Evolutionary conservation across 2,888 invertebrate genomes (phyloP).

Genomic region (Drosophila vallismaia): DNA sequence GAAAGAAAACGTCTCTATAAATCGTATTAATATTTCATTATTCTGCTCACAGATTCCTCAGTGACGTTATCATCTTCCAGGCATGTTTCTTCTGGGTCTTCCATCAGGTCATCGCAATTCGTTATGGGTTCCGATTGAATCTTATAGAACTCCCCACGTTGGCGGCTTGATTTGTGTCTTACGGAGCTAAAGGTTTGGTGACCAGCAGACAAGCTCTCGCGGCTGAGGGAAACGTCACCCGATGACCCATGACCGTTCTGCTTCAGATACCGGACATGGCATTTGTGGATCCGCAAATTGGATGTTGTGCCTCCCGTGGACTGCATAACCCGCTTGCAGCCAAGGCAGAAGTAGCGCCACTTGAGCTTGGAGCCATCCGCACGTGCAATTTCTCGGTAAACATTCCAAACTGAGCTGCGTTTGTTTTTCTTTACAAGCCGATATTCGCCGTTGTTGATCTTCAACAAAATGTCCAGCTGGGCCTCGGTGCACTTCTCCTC

Average conservation of each 20-base stretch:
- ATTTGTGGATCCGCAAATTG: slow-evolving; percentile 67
- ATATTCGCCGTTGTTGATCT: slow-evolving; percentile 62
- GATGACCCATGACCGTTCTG: slow-evolving; percentile 28
- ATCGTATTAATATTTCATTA: neutral
- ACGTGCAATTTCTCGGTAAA: slow-evolving; percentile 63
- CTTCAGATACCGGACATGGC: slow-evolving; percentile 62
- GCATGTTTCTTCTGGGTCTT: neutral
- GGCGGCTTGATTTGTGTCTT: neutral
- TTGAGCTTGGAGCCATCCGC: slow-evolving; percentile 60
- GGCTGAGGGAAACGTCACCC: neutral
- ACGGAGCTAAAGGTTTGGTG: neutral
- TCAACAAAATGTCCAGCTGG: slow-evolving; percentile 62
- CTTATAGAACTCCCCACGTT: neutral
- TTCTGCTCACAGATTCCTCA: neutral
- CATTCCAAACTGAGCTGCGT: slow-evolving; percentile 68
- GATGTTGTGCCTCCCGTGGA: slow-evolving; percentile 70
- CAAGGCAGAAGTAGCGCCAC: slow-evolving; percentile 64
- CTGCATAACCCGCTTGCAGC: slow-evolving; percentile 68
- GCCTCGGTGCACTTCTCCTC: slow-evolving; percentile 61
- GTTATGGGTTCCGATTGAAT: neutral
- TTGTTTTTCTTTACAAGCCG: slow-evolving; percentile 62
- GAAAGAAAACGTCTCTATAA: neutral
- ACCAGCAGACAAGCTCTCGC: neutral
- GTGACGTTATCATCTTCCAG: neutral
- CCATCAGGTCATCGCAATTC: neutral